These are phyloP conservation scores for Drosophila mimetica DNA, from an alignment of 2,888 invertebrate species.

Conservation along the genomic window DNA sequence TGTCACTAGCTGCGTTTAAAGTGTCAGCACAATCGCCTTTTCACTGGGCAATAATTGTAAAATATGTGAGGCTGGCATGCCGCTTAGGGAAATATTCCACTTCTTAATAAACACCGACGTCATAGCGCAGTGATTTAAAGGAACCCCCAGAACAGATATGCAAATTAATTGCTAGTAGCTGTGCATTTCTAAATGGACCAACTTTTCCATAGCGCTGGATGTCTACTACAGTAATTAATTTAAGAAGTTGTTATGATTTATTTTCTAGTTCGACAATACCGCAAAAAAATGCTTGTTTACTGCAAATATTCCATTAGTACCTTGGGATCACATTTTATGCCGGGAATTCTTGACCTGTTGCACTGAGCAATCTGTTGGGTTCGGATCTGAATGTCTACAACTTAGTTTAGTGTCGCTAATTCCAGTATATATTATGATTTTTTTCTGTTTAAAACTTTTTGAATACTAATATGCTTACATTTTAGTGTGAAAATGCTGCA, in stretches of 20 bases:
- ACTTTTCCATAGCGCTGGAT: constrained; percentile 23
- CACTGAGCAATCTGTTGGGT: background rate
- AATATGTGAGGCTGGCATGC: constrained; percentile 15
- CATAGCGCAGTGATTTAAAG: constrained; percentile 13
- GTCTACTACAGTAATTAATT: constrained; percentile 26
- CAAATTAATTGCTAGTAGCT: constrained; percentile 12
- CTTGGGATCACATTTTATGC: constrained; percentile 1
- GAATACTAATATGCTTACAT: background rate
- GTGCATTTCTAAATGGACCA: constrained; percentile 17
- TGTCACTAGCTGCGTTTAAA: constrained; percentile 32
- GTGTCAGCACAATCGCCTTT: constrained; percentile 15
- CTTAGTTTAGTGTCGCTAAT: background rate
- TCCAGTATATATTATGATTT: background rate
- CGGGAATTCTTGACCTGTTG: constrained; percentile 27
- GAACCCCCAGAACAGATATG: constrained; percentile 28
- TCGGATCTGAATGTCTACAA: background rate
- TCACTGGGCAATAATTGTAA: constrained; percentile 25
- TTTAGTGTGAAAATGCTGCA: too few relatives aligned
- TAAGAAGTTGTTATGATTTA: constrained; percentile 7
- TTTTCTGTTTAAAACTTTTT: background rate
- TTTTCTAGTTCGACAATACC: background rate
- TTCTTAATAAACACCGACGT: constrained; percentile 14
- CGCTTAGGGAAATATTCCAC: constrained; percentile 21
- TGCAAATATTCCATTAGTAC: constrained; percentile 10
- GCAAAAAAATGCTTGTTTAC: background rate